Percentiles rank a stretch among this genome's conserved stretches.
Conservation (phyloP, 2,113 vertebrate species). For the Lepus timidus region DNA sequence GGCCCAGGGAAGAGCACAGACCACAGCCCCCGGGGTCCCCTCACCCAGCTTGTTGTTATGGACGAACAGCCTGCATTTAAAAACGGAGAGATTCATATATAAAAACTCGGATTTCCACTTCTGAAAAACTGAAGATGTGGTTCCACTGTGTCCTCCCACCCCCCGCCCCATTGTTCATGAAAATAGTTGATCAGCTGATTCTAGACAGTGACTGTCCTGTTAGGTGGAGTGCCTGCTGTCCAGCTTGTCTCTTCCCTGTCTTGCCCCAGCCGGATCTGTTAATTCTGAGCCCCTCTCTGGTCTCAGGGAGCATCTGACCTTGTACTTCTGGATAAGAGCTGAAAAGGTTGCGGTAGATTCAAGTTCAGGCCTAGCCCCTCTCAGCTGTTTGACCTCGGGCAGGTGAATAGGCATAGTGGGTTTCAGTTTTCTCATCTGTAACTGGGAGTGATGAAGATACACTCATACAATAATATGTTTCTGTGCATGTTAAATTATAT, state of each 20-base stretch:
- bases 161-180: not conserved
- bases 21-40: accelerated
- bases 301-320: not conserved
- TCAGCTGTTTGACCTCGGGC: too few relatives aligned
- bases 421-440: not conserved
- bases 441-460: not conserved
- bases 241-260: not conserved
- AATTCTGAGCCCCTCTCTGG: not conserved
- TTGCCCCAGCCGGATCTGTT: not conserved
- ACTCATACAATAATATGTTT: not conserved
- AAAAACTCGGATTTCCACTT: not conserved
- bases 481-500: not conserved
- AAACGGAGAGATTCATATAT: not conserved
- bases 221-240: not conserved
- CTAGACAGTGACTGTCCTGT: not conserved
- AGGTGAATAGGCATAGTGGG: not conserved
- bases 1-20: too few relatives aligned
- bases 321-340: not conserved
- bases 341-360: not conserved
- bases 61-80: not conserved
- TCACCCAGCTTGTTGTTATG: not conserved
- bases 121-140: not conserved
- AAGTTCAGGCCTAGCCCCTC: not conserved
- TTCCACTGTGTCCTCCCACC: not conserved
- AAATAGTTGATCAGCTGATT: not conserved